These are phyloP conservation scores for Blastobasis adustella DNA, from an alignment of 2,888 invertebrate genomes.

Conservation along the genomic window DNA sequence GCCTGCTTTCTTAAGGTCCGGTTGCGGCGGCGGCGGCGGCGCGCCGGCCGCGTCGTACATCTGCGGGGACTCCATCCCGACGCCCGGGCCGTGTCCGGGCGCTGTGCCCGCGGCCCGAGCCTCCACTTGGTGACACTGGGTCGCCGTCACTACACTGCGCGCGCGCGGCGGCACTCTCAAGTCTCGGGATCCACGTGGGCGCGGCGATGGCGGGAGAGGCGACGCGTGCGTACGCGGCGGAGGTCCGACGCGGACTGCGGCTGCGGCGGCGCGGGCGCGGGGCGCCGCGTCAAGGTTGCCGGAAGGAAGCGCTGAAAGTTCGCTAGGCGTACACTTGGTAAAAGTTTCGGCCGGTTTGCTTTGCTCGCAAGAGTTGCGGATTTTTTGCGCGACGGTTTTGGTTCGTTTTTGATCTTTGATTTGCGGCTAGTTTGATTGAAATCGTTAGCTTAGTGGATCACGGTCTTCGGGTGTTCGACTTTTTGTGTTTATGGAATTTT, in stretches of 20 bases:
- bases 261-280: conserved; percentile 29
- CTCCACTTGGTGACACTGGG: conserved; percentile 71
- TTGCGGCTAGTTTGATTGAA: not conserved
- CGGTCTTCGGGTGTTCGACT: not conserved
- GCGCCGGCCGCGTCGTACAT: conserved; percentile 86
- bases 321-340: conserved; percentile 28
- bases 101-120: conserved; percentile 62
- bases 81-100: conserved; percentile 61
- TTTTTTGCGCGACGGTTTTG: not conserved
- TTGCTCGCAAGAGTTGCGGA: not conserved
- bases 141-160: conserved; percentile 59
- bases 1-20: conserved; percentile 71
- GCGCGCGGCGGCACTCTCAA: conserved; percentile 39
- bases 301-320: conserved; percentile 70
- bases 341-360: conserved; percentile 35
- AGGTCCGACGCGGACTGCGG: conserved; percentile 25
- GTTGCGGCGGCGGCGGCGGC: conserved; percentile 78
- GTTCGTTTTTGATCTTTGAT: not conserved
- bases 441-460: not conserved
- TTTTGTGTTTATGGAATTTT: not conserved
- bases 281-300: conserved; percentile 54
- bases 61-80: conserved; percentile 88
- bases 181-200: conserved; percentile 9
- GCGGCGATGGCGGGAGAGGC: conserved; percentile 11
- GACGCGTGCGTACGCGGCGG: conserved; percentile 20